Evolutionary conservation across 2,113 vertebrate genomes (phyloP).

Genomic region (Sterna hirundo): DNA sequence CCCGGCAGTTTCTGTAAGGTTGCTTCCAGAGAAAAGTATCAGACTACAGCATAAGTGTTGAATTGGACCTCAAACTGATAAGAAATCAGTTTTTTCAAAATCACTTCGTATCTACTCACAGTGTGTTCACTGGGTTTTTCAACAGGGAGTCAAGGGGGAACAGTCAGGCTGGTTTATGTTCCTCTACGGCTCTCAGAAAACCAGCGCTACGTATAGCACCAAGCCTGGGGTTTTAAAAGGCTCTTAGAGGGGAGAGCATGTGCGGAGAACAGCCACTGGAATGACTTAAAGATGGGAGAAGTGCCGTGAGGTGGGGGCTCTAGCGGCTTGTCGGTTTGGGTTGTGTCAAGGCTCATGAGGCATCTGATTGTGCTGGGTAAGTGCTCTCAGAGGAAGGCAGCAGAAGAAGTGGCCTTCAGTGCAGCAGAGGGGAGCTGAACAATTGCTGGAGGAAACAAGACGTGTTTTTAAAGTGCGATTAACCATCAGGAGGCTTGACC

Average conservation of each 20-base stretch:
- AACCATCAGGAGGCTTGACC: neutral
- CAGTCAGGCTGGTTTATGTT: neutral
- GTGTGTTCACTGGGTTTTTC: neutral
- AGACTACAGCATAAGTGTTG: neutral
- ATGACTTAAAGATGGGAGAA: neutral
- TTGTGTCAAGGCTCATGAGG: neutral
- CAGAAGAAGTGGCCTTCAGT: neutral
- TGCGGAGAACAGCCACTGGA: neutral
- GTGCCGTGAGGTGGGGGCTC: neutral
- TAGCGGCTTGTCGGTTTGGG: rapidly evolving
- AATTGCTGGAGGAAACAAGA: neutral
- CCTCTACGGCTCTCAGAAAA: neutral
- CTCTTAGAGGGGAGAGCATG: neutral
- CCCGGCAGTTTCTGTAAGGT: neutral
- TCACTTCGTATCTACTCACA: neutral
- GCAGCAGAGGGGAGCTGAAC: neutral
- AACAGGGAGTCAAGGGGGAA: neutral
- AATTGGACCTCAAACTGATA: neutral
- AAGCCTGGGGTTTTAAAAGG: neutral
- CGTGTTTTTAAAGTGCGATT: neutral
- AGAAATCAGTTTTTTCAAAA: neutral
- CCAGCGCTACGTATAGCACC: neutral
- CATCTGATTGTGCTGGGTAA: neutral
- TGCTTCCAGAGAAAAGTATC: neutral
- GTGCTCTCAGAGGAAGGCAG: neutral